Conservation (phyloP, 2,888 invertebrate genomes). For the Abrostola tripartita region DNA sequence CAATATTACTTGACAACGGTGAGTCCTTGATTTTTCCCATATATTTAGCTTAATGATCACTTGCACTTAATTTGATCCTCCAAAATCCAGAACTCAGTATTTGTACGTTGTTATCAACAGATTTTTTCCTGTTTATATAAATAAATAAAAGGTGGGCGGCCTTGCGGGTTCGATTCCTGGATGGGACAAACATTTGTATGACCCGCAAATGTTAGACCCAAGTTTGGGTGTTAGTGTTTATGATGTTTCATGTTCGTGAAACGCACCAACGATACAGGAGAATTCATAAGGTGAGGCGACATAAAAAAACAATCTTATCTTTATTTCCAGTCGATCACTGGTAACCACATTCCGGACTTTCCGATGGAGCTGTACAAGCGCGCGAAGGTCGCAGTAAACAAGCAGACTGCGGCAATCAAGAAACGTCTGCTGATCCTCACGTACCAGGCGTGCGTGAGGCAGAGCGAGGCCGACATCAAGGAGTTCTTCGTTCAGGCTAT, state of each 20-base stretch:
- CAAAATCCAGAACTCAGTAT: too few relatives aligned
- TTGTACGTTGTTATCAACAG: too few relatives aligned
- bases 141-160: too few relatives aligned
- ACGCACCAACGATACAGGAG: not conserved
- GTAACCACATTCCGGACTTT: constrained; percentile 72
- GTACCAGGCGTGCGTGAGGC: constrained; percentile 76
- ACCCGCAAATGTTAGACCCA: too few relatives aligned
- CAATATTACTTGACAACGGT: constrained; percentile 87
- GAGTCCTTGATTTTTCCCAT: too few relatives aligned
- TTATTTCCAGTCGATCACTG: constrained; percentile 68
- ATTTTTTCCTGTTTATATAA: too few relatives aligned
- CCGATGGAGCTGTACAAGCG: constrained; percentile 71
- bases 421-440: constrained; percentile 76
- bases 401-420: constrained; percentile 76
- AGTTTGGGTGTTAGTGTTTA: not conserved
- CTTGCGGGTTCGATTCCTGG: too few relatives aligned
- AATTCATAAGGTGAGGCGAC: not conserved
- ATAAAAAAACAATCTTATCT: too few relatives aligned
- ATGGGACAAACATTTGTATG: too few relatives aligned
- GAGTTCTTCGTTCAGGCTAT: constrained; percentile 89
- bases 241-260: too few relatives aligned
- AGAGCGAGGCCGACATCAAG: constrained; percentile 88
- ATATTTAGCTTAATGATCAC: too few relatives aligned
- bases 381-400: constrained; percentile 73
- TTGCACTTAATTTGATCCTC: too few relatives aligned